These are phyloP conservation scores for Leptinotarsa rubiginosa DNA, from an alignment of 2,888 invertebrate genomes.

Conservation along the genomic window DNA sequence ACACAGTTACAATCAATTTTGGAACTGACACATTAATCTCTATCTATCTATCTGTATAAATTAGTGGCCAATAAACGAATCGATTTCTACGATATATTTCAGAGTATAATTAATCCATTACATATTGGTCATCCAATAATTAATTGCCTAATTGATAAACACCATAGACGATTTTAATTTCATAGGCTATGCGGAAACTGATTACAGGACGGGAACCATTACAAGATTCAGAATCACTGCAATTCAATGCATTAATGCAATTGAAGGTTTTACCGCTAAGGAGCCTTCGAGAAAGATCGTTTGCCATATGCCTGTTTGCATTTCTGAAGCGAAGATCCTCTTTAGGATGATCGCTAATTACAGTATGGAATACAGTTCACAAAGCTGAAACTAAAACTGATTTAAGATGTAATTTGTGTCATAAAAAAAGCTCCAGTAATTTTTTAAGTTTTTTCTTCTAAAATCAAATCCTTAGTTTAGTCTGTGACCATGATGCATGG, in stretches of 20 bases:
- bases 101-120: constrained; percentile 10
- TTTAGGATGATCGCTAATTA: background rate
- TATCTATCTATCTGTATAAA: background rate
- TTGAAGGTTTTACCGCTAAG: background rate
- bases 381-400: background rate
- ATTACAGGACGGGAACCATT: background rate
- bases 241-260: constrained; percentile 3
- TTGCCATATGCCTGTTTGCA: constrained; percentile 6
- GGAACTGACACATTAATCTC: constrained; percentile 8
- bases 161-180: background rate
- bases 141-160: constrained; percentile 3
- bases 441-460: too few relatives aligned
- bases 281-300: background rate
- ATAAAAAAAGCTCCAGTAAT: too few relatives aligned
- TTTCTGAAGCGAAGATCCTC: background rate
- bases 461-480: too few relatives aligned
- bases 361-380: background rate
- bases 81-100: constrained; percentile 14
- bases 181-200: background rate
- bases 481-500: too few relatives aligned
- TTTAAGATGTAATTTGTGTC: too few relatives aligned
- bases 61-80: constrained; percentile 4
- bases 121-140: constrained; percentile 1
- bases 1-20: constrained; percentile 7
- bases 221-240: background rate